Base-by-base conservation (phyloP, 1,140 invertebrate species). In the Diorhabda elongata region DNA sequence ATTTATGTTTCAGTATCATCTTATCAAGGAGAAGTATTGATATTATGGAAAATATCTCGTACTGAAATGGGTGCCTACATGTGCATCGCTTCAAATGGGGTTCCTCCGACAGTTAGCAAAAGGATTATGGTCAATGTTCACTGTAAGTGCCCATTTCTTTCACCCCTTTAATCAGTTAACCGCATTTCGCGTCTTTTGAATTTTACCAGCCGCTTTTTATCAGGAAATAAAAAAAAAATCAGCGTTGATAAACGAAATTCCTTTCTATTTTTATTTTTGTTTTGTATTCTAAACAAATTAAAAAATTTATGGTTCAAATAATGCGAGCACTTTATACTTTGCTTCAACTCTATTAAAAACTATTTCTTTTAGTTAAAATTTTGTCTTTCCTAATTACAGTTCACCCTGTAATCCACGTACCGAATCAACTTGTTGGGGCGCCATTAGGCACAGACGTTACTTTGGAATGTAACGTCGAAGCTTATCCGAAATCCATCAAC, bases 381-480 rank as follows among this genome's bases (percentile, higher is more conserved):
- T 58, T 26, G 26, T 26, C 26, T 26, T 26, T 26, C 26, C 8
- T 73, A 64, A 52, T 78, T 79, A 71, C 84, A 96, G 94, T 96
- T 87, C 87, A 92, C 79, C 93, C 94, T 8, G 88, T 92, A 72
- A 93, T 95, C 78, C 90, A 92, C 82, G 92, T 95, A 64, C 92
- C 92, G 47, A 95, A 93, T 85, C 92, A 95, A 85, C 84, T 95
- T 77, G 90, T 95, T 44, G 92, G 92, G 6, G 93, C 92, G 59
- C 92, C 92, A n/a, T 82, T 93, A 63, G 90, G 91, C 60, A 93
- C 91, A 69, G 90, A 95, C 80, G 92, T 97, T 66, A 90, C 89
- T 8, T 84, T 97, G 64, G 94, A 96, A 82, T 97, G 95, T 82
- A 87, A 90, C 77, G 92, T 96, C 42, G 94, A 96, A 79, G 93